Evolutionary conservation across 1,140 invertebrate species (phyloP).

Genomic region (Drosophila yakuba): DNA sequence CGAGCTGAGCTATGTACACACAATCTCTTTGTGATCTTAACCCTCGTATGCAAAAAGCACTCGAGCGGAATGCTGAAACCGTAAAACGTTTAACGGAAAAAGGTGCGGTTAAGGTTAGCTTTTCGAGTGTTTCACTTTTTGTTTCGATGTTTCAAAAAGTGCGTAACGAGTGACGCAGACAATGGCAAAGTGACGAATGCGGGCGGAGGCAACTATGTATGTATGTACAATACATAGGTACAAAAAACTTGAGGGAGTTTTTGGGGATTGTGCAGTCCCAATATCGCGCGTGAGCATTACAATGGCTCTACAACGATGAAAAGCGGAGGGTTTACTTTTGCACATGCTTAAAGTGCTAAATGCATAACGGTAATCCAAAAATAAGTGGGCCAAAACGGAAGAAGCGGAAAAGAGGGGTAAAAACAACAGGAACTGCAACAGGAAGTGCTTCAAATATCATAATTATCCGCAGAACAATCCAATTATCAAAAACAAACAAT

Average conservation of each 20-base stretch:
- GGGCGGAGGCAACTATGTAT: constrained; percentile 30
- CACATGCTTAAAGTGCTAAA: constrained; percentile 37
- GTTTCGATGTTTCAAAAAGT: constrained; percentile 21
- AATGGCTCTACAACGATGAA: constrained; percentile 30
- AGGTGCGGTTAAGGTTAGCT: constrained; percentile 69
- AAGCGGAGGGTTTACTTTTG: constrained; percentile 43
- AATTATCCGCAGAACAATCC: neutral
- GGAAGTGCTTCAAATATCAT: constrained; percentile 10
- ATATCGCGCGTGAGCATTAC: constrained; percentile 63
- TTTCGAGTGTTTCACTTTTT: constrained; percentile 23
- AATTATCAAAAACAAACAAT: neutral
- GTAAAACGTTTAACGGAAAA: constrained; percentile 74
- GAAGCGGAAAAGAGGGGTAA: neutral
- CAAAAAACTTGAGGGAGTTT: neutral
- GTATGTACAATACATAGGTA: neutral
- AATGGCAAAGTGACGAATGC: constrained; percentile 31
- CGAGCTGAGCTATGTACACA: neutral
- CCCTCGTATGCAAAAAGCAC: constrained; percentile 20
- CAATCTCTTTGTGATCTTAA: neutral
- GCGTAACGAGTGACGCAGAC: constrained; percentile 25
- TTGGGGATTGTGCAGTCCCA: constrained; percentile 11
- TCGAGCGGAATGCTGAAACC: constrained; percentile 58
- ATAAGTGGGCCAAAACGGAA: constrained; percentile 9
- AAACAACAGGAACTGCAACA: constrained; percentile 6
- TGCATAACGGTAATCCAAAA: constrained; percentile 31